Percentiles rank a stretch among this genome's conserved stretches.
Evolutionary conservation across 2,888 invertebrate genomes (phyloP).

Genomic region (Ichneumoninae sp.): DNA sequence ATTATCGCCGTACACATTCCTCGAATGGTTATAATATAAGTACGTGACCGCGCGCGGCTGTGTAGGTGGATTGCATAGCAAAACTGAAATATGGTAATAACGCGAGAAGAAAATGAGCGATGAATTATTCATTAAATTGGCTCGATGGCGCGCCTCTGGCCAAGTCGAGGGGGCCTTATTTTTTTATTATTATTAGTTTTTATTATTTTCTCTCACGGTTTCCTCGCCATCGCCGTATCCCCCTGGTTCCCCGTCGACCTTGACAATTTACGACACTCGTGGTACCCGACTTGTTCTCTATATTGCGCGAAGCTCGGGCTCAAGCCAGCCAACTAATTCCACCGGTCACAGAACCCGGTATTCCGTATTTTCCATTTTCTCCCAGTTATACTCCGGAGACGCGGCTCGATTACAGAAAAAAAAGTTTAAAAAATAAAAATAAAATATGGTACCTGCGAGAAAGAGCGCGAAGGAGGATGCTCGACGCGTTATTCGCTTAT

Average conservation of each 20-base stretch:
- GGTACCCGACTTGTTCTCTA: constrained; percentile 31
- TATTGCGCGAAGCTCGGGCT: constrained; percentile 28
- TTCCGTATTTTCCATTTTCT: constrained; percentile 24
- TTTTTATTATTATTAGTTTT: constrained; percentile 3
- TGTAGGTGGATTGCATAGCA: constrained; percentile 39
- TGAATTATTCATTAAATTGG: constrained; percentile 68
- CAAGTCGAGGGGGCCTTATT: constrained; percentile 43
- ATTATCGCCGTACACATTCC: constrained; percentile 43
- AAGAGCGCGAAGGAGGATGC: background rate
- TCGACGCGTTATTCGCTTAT: background rate
- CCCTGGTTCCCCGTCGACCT: constrained; percentile 39
- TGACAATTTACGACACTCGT: constrained; percentile 61
- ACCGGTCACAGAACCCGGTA: constrained; percentile 15
- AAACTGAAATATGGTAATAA: constrained; percentile 67
- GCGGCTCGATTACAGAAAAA: background rate
- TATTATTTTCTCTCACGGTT: constrained; percentile 25
- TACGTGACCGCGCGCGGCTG: constrained; percentile 48
- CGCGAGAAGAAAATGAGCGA: constrained; percentile 66
- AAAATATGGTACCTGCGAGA: background rate
- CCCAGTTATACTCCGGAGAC: background rate
- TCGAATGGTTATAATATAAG: constrained; percentile 39
- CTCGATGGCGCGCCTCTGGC: constrained; percentile 45
- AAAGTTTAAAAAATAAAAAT: background rate
- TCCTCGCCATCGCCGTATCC: constrained; percentile 9
- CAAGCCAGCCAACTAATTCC: constrained; percentile 53